phyloP scores from a whole-genome alignment of 2,113 vertebrate species.

The Phylloscopus trochiloides region DNA sequence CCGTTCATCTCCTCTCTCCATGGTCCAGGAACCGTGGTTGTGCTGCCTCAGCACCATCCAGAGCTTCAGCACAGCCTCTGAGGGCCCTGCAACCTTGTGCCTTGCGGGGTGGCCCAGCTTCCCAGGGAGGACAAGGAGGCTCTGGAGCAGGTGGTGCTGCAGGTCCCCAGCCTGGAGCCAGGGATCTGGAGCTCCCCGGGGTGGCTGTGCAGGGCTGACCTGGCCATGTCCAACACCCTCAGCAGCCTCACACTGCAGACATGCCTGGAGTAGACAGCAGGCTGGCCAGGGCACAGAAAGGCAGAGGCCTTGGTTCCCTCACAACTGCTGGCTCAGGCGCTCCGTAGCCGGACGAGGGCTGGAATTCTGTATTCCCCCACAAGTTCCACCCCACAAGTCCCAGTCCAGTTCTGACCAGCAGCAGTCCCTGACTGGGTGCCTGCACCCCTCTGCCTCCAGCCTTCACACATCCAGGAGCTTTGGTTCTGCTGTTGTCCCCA shows the following conservation, averaged over 20 bases:
- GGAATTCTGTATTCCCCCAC: not conserved
- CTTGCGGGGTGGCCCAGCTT: not conserved
- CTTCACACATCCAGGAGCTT: not conserved
- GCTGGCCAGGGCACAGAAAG: not conserved
- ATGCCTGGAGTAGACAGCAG: rapidly evolving
- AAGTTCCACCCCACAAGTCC: not conserved
- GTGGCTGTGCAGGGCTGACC: not conserved
- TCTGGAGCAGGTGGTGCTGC: not conserved
- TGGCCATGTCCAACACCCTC: rapidly evolving
- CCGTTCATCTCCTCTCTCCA: not conserved
- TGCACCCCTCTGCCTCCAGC: not conserved
- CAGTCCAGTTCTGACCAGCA: not conserved
- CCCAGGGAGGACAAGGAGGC: not conserved
- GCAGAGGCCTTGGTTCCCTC: not conserved
- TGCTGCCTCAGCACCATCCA: not conserved
- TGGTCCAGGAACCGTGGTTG: not conserved
- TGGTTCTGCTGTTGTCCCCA: not conserved
- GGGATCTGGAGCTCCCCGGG: not conserved
- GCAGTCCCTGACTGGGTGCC: not conserved
- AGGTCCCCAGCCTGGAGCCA: not conserved
- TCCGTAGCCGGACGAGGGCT: rapidly evolving
- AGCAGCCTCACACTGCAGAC: not conserved
- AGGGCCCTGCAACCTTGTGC: not conserved
- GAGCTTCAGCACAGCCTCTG: not conserved
- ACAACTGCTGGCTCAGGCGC: rapidly evolving